Conservation (phyloP, 1,140 invertebrate genomes). For the Pomacea maculata region DNA sequence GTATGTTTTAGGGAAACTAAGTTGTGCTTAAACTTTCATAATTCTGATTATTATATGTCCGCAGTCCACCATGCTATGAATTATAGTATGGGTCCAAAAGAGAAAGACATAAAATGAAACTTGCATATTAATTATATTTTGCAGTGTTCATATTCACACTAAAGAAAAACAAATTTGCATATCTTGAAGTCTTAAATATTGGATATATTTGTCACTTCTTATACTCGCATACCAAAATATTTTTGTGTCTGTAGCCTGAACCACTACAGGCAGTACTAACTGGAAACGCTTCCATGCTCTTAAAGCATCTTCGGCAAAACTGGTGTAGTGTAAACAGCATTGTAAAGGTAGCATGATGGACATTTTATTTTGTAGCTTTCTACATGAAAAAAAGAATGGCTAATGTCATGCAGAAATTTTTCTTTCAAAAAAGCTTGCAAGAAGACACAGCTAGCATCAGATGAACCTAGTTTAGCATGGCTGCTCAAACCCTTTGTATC, state of each 20-base stretch:
- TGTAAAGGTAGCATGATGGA: constrained; percentile 15
- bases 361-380: too few species aligned
- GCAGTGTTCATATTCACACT: not conserved
- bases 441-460: too few species aligned
- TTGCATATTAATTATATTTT: not conserved
- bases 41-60: not conserved
- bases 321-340: constrained; percentile 38
- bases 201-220: too few species aligned
- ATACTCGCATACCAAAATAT: too few species aligned
- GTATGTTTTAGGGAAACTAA: too few species aligned
- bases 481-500: too few species aligned
- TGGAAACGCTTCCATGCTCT: constrained; percentile 21
- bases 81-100: not conserved
- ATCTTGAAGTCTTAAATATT: too few species aligned
- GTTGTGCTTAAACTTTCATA: not conserved
- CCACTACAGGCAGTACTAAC: constrained; percentile 28
- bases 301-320: constrained; percentile 31
- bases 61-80: not conserved
- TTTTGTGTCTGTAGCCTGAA: constrained; percentile 30
- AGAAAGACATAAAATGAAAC: not conserved
- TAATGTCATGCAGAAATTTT: too few species aligned
- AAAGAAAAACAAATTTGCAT: too few species aligned
- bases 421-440: too few species aligned
- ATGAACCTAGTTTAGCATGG: too few species aligned
- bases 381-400: too few species aligned